Conservation (phyloP, 2,113 vertebrate genomes). For the Taurulus bubalis region DNA sequence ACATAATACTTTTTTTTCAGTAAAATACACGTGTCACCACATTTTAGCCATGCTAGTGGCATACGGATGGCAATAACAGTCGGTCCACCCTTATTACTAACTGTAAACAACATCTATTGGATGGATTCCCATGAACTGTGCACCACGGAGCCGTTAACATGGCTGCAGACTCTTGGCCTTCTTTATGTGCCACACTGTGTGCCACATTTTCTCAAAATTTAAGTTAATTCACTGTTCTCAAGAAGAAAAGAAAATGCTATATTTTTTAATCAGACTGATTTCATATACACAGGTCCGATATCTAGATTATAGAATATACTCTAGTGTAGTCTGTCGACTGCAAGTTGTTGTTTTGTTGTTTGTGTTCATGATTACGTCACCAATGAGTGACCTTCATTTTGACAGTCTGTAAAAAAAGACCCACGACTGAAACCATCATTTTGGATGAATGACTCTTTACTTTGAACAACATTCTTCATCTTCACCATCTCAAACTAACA, state of each 20-base stretch:
- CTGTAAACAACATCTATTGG: not conserved
- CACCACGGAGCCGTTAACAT: not conserved
- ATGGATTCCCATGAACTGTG: not conserved
- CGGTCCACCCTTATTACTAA: not conserved
- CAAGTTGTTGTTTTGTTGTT: constrained; percentile 6
- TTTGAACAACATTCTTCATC: constrained; percentile 10
- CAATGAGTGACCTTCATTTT: constrained; percentile 11
- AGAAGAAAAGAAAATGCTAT: not conserved
- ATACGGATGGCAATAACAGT: not conserved
- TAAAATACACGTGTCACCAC: not conserved
- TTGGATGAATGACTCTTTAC: constrained; percentile 5
- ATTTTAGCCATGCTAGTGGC: not conserved
- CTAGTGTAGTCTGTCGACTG: not conserved
- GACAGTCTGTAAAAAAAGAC: not conserved
- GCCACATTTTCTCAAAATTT: not conserved
- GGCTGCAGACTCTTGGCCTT: not conserved
- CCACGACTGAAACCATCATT: not conserved
- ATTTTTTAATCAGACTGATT: not conserved
- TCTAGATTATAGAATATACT: not conserved
- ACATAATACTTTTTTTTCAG: constrained; percentile 72
- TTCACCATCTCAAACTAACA: constrained; percentile 1
- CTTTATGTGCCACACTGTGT: not conserved
- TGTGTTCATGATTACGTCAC: constrained; percentile 1
- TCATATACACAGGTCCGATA: not conserved
- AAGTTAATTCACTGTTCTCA: not conserved